Evolutionary conservation across 2,113 vertebrate genomes (phyloP).

Genomic region (Lamprologus speciosus): DNA sequence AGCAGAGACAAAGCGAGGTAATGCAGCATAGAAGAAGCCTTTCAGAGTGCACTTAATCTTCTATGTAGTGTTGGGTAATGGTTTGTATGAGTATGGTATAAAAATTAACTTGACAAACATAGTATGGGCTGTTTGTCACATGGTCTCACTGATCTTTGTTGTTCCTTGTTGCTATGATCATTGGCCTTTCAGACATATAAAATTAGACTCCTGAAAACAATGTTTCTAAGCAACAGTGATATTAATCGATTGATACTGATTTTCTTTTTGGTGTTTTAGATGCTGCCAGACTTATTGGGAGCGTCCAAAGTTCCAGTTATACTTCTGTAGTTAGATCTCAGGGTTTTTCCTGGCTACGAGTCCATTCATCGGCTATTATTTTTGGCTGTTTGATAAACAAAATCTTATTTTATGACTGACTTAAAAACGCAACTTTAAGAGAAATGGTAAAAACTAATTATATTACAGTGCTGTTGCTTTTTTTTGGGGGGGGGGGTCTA

Average conservation of each 20-base stretch:
- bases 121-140: not conserved
- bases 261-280: not conserved
- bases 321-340: not conserved
- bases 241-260: not conserved
- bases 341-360: not conserved
- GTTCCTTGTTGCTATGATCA: not conserved
- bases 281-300: not conserved
- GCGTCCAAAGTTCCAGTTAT: not conserved
- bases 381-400: not conserved
- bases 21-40: not conserved
- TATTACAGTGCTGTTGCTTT: not conserved
- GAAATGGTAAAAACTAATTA: not conserved
- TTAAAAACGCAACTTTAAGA: not conserved
- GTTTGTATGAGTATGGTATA: not conserved
- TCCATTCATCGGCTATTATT: not conserved
- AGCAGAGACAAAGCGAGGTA: constrained; percentile 81
- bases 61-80: not conserved
- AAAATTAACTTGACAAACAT: not conserved
- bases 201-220: not conserved
- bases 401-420: not conserved
- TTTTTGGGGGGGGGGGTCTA: rapidly evolving
- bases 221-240: not conserved
- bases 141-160: not conserved
- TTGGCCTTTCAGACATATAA: not conserved
- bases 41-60: not conserved